Base-by-base conservation (phyloP, 2,888 invertebrate species). In the Ommatoiulus sabulosus region DNA sequence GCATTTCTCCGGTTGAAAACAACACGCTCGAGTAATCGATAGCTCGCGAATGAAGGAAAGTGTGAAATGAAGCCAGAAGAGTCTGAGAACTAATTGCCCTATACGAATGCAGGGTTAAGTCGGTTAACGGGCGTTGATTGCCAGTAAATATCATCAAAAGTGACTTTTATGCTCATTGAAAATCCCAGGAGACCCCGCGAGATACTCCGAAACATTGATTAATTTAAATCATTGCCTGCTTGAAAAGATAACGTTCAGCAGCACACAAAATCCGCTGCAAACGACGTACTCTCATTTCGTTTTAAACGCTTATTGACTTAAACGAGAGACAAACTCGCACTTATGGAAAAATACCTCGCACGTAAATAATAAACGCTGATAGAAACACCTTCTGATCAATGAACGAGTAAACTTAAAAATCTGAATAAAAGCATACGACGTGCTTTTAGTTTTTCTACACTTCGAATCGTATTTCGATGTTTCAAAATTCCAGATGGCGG, bases 141-240 rank as follows among this genome's bases (percentile, higher is more conserved):
- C 63, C 7, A 17, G 20, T 63, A 63, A 63, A 63, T 63, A 63
- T 20, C 20, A 63, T n/a, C n/a, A 63, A n/a, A 63, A 63, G n/a
- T n/a, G 63, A 63, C n/a, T 10, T 63, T 63, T n/a, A 63, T 12
- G 63, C 12, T 17, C 63, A n/a, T 63, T 63, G 63, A 63, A 63
- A 63, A 63, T 63, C 63, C 63, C 63, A 12, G n/a, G 20, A 63
- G 63, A 63, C 63, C 12, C 63, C 0, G 63, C 63, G 63, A 63
- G 20, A 52, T 12, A 12, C 52, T 10, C 52, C 5, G 52, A 63
- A 63, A 20, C 20, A 52, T 7, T 46, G 46, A 46, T 52, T 52
- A 63, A 63, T 63, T n/a, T n/a, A 63, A 63, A n/a, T 63, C 63
- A n/a, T 63, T n/a, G 63, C 63, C 63, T 63, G 63, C n/a, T 63